phyloP scores from a whole-genome alignment of 2,113 vertebrate species.

The Tragelaphus imberbis region DNA sequence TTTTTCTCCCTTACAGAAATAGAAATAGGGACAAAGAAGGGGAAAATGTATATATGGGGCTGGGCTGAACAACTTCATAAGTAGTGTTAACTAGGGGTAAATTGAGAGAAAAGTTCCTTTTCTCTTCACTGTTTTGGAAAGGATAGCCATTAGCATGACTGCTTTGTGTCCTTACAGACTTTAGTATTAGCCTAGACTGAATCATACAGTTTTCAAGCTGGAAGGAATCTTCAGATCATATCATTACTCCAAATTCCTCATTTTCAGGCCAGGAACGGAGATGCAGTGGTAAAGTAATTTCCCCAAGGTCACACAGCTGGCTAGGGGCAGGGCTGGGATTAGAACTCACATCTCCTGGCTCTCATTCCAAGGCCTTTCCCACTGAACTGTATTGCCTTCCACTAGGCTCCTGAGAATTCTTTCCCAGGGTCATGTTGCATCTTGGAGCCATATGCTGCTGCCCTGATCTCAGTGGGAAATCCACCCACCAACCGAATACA shows the following conservation, averaged over 20 bases:
- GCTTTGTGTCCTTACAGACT: constrained; percentile 52
- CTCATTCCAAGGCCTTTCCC: constrained; percentile 44
- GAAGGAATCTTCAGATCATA: constrained; percentile 61
- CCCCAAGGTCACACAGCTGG: constrained; percentile 48
- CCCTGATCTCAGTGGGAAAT: constrained; percentile 40
- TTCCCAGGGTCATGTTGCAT: constrained; percentile 32
- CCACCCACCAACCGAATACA: constrained; percentile 23
- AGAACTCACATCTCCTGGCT: constrained; percentile 56
- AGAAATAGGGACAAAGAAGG: constrained; percentile 54
- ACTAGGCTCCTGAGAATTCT: constrained; percentile 25
- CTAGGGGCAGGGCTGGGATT: constrained; percentile 39
- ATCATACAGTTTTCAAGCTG: constrained; percentile 61
- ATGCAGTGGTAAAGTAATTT: constrained; percentile 41
- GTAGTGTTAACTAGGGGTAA: constrained; percentile 53
- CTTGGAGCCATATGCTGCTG: constrained; percentile 9
- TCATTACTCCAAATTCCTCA: constrained; percentile 36
- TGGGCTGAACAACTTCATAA: constrained; percentile 58
- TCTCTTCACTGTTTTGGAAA: constrained; percentile 69
- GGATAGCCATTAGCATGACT: constrained; percentile 72
- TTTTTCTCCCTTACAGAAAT: constrained; percentile 61
- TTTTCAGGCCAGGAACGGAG: constrained; percentile 51
- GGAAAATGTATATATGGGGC: constrained; percentile 61
- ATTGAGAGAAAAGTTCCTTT: constrained; percentile 61
- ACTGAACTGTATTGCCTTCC: constrained; percentile 22
- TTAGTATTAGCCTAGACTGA: constrained; percentile 63